Conservation (phyloP, 2,888 invertebrate genomes). For the Anticlea derivata region DNA sequence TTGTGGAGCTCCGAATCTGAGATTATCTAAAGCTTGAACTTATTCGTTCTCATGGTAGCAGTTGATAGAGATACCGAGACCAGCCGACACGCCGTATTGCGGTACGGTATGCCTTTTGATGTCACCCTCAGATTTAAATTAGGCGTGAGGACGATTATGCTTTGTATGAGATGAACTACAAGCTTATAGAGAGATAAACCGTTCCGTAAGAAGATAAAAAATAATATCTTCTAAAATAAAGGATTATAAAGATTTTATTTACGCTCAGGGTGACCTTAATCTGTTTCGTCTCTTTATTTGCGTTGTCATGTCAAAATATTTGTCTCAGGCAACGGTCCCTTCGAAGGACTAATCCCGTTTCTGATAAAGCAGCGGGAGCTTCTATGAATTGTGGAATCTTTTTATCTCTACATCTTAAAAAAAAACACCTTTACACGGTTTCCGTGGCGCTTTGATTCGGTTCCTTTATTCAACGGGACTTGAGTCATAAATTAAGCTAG, state of each 20-base stretch:
- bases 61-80: conserved; percentile 4
- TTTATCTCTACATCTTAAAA: conserved; percentile 72
- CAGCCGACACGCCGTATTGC: conserved; percentile 34
- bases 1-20: not conserved
- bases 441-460: conserved; percentile 78
- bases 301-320: conserved; percentile 77
- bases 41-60: conserved; percentile 11
- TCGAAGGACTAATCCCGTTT: conserved; percentile 73
- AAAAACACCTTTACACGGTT: conserved; percentile 68
- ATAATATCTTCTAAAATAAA: conserved; percentile 35
- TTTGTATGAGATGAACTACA: conserved; percentile 19
- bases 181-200: conserved; percentile 17
- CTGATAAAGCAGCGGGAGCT: conserved; percentile 82
- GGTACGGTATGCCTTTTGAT: conserved; percentile 41
- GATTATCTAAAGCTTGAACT: conserved; percentile 1
- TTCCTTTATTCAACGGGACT: conserved; percentile 79
- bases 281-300: conserved; percentile 63
- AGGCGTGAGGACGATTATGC: conserved; percentile 26
- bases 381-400: conserved; percentile 71
- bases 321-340: conserved; percentile 57
- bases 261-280: conserved; percentile 59
- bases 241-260: conserved; percentile 47
- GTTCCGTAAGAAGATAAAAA: conserved; percentile 22
- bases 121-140: conserved; percentile 39
- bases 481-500: conserved; percentile 74